A percentile compares a stretch with the other conserved stretches of the same genome.
These are phyloP conservation scores for Hypomecis punctinalis DNA, from an alignment of 2,888 invertebrate genomes.

Conservation along the genomic window DNA sequence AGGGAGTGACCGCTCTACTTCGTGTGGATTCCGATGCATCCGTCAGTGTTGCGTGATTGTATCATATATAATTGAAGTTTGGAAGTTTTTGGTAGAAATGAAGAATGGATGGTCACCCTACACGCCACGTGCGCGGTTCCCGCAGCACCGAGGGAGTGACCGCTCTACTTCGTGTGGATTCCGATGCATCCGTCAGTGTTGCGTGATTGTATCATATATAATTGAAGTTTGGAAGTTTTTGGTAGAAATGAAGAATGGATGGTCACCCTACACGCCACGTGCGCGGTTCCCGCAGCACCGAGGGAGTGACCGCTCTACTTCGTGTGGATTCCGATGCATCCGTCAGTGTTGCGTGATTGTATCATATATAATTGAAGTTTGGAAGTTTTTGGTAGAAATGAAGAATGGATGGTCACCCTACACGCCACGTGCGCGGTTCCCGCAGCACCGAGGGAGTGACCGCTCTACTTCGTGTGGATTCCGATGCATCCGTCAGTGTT, in stretches of 20 bases:
- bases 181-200: no score
- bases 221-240: no score
- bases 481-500: slow-evolving; percentile 17
- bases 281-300: slow-evolving; percentile 17
- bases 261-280: slow-evolving; percentile 26
- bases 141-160: slow-evolving; percentile 23
- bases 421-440: slow-evolving; percentile 27
- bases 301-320: slow-evolving; percentile 26
- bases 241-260: no score
- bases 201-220: no score
- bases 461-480: slow-evolving; percentile 23
- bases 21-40: no score
- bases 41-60: no score
- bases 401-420: slow-evolving; percentile 21
- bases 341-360: not conserved
- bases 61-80: no score
- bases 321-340: slow-evolving; percentile 30
- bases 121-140: slow-evolving; percentile 28
- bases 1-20: slow-evolving; percentile 27
- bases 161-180: slow-evolving; percentile 2
- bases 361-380: no score
- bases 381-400: no score
- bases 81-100: no score
- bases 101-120: slow-evolving; percentile 21
- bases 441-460: slow-evolving; percentile 23